Conservation (phyloP, 1,140 invertebrate species). For the Bombus pascuorum region DNA sequence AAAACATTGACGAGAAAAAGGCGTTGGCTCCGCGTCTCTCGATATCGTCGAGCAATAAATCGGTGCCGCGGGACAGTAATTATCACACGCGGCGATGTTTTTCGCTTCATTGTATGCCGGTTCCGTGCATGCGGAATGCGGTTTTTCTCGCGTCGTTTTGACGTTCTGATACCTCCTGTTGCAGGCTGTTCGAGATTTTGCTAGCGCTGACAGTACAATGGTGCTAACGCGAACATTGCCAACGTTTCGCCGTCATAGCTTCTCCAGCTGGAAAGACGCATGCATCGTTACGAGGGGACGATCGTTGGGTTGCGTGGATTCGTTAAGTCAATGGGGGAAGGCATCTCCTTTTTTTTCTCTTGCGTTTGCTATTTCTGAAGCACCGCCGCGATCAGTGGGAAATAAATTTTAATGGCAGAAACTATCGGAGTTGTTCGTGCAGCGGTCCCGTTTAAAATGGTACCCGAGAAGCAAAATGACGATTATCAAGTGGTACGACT, state of each 20-base stretch:
- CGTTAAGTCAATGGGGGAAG: background rate
- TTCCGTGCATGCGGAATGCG: conserved; percentile 2
- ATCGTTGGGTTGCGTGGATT: background rate
- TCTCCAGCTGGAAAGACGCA: background rate
- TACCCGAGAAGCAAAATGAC: conserved; percentile 18
- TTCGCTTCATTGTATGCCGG: conserved; percentile 22
- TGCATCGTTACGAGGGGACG: background rate
- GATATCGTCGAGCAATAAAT: conserved; percentile 33
- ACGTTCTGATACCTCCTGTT: conserved; percentile 16
- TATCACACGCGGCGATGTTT: conserved; percentile 43
- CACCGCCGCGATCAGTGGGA: background rate
- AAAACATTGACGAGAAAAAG: background rate
- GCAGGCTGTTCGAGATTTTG: conserved; percentile 39
- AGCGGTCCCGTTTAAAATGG: background rate
- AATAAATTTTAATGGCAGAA: conserved; percentile 35
- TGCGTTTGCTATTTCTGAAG: background rate
- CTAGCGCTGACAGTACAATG: conserved; percentile 52
- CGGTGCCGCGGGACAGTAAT: conserved; percentile 31
- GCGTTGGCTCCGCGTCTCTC: background rate
- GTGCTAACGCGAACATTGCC: conserved; percentile 30
- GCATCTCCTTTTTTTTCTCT: background rate
- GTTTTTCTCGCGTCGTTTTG: conserved; percentile 47
- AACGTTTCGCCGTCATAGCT: conserved; percentile 47
- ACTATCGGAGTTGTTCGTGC: background rate
- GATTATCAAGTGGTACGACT: conserved; percentile 28